Evolutionary conservation across 2,888 invertebrate species (phyloP).

Genomic region (Elegia similella): DNA sequence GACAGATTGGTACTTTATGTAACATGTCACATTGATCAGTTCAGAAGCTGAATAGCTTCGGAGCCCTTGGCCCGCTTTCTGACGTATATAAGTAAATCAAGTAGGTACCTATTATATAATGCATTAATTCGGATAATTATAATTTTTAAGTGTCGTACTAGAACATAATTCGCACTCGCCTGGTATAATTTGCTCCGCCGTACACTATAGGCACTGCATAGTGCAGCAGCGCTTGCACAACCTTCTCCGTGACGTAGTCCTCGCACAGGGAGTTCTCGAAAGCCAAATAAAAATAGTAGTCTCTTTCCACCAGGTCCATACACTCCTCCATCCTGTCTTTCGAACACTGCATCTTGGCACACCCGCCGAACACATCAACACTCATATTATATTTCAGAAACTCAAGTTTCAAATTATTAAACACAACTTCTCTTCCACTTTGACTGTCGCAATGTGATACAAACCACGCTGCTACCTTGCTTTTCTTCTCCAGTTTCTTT

Average conservation of each 20-base stretch:
- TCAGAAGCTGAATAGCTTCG: too few species aligned
- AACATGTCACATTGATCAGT: too few species aligned
- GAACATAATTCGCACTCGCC: constrained; percentile 36
- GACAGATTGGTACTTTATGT: too few species aligned
- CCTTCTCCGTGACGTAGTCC: constrained; percentile 66
- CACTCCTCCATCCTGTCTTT: constrained; percentile 50
- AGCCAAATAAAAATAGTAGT: constrained; percentile 66
- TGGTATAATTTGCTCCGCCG: constrained; percentile 85
- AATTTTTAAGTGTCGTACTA: too few species aligned
- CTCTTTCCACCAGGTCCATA: constrained; percentile 42
- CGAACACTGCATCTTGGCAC: constrained; percentile 52
- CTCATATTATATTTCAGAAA: constrained; percentile 42
- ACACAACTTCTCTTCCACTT: constrained; percentile 37
- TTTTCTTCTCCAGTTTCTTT: constrained; percentile 45
- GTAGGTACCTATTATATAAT: too few species aligned
- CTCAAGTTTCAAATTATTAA: constrained; percentile 34
- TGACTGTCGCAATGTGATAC: constrained; percentile 51
- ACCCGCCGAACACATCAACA: constrained; percentile 60
- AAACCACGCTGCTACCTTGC: constrained; percentile 63
- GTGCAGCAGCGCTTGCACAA: constrained; percentile 71
- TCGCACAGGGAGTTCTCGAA: constrained; percentile 60
- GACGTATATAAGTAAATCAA: too few species aligned
- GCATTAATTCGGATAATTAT: too few species aligned
- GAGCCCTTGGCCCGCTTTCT: too few species aligned
- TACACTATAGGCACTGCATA: constrained; percentile 85